A percentile compares a stretch with the other conserved stretches of the same genome.
Evolutionary conservation across 35 echinoderm and acorn worm genomes (phyloP).

Genomic region (Eucidaris tribuloides): DNA sequence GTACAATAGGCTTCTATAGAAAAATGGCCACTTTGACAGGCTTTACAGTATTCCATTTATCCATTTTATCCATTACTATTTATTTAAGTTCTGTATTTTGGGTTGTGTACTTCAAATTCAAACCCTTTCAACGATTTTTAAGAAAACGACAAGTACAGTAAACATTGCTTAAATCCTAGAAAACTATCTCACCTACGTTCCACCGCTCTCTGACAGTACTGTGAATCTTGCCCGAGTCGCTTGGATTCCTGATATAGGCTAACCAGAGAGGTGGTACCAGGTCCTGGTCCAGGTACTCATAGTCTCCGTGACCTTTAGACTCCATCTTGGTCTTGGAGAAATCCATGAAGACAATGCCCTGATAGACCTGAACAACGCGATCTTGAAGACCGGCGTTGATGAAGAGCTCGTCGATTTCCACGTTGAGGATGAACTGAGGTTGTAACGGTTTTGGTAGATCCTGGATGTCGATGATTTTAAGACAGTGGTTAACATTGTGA

Average conservation of each 20-base stretch:
- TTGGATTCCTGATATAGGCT: slow-evolving; percentile 78
- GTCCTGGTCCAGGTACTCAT: slow-evolving; percentile 48
- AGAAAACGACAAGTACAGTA: too few relatives aligned
- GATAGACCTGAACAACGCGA: slow-evolving; percentile 49
- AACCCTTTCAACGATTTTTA: too few relatives aligned
- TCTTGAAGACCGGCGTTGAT: slow-evolving; percentile 65
- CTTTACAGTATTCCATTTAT: too few relatives aligned
- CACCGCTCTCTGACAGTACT: slow-evolving; percentile 62
- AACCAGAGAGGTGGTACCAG: slow-evolving; percentile 69
- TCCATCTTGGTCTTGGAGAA: slow-evolving; percentile 45
- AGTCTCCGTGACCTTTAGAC: slow-evolving; percentile 58
- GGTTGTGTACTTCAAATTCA: too few relatives aligned
- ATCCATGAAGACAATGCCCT: slow-evolving; percentile 79
- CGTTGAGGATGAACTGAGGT: slow-evolving; percentile 76
- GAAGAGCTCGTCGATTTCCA: slow-evolving; percentile 72
- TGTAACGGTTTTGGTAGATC: slow-evolving; percentile 42
- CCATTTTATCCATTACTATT: too few relatives aligned
- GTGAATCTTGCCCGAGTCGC: slow-evolving; percentile 85
- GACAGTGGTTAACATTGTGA: too few relatives aligned
- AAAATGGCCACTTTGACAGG: too few relatives aligned
- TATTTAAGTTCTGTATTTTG: too few relatives aligned
- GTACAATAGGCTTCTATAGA: too few relatives aligned
- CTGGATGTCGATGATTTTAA: too few relatives aligned
- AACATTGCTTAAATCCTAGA: too few relatives aligned
- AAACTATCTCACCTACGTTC: slow-evolving; percentile 45